Conservation (phyloP, 2,113 vertebrate genomes). For the Catharus bicknelli region DNA sequence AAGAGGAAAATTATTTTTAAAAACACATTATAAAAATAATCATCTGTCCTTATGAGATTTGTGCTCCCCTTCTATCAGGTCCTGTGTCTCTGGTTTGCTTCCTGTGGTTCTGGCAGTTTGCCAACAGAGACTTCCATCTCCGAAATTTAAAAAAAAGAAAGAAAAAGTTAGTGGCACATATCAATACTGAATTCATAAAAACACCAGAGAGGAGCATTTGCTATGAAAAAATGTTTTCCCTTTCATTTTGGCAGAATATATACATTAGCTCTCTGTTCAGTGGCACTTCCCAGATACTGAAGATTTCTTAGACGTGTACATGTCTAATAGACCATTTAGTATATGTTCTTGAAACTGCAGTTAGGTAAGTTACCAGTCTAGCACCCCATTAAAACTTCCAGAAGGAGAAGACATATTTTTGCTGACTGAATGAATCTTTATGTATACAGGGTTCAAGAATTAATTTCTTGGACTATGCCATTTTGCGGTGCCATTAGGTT, state of each 20-base stretch:
- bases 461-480: background rate
- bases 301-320: background rate
- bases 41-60: background rate
- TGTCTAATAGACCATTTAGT: background rate
- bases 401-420: background rate
- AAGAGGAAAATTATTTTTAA: background rate
- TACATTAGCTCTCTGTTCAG: background rate
- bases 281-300: background rate
- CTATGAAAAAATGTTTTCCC: background rate
- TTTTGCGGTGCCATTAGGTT: background rate
- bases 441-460: background rate
- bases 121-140: background rate
- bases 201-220: background rate
- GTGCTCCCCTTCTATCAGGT: background rate
- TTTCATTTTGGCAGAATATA: background rate
- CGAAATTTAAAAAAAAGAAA: background rate
- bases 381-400: background rate
- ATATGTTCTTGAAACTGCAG: background rate
- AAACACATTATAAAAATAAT: background rate
- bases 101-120: background rate
- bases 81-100: background rate
- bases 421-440: background rate
- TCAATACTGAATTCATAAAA: background rate
- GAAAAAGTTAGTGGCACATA: background rate
- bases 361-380: background rate